Evolutionary conservation across 2,888 invertebrate species (phyloP).

Genomic region (Galeopsomyia nigrocyanea): DNA sequence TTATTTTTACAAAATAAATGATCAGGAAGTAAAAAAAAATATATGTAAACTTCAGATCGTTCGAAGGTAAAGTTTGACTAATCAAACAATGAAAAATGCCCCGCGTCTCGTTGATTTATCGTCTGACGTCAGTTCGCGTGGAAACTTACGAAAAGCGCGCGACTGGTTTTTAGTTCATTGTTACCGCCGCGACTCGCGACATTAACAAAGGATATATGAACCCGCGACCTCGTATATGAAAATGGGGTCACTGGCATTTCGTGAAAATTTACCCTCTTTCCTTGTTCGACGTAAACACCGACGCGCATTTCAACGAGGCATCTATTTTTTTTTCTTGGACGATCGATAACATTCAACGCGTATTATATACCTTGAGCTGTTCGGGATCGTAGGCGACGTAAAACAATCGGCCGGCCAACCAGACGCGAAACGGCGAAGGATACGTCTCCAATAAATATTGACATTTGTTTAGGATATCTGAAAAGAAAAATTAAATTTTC

Average conservation of each 20-base stretch:
- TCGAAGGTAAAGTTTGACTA: too few species aligned
- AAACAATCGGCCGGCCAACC: slow-evolving; percentile 53
- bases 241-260: too few species aligned
- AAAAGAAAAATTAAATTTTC: slow-evolving; percentile 20
- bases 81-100: too few species aligned
- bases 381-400: slow-evolving; percentile 54
- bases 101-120: background rate
- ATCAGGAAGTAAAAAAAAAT: background rate
- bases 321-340: too few species aligned
- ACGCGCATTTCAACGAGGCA: too few species aligned
- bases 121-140: background rate
- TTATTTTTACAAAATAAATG: too few species aligned
- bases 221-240: background rate
- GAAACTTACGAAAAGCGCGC: background rate
- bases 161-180: background rate
- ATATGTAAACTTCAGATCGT: background rate
- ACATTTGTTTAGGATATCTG: slow-evolving; percentile 53
- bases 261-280: too few species aligned
- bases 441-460: slow-evolving; percentile 48
- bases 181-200: background rate
- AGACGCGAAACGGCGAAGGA: slow-evolving; percentile 54
- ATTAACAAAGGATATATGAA: background rate
- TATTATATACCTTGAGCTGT: slow-evolving; percentile 53
- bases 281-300: too few species aligned
- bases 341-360: background rate